phyloP scores from a whole-genome alignment of 2,888 invertebrate genomes.

The Erpobdella octoculata region DNA sequence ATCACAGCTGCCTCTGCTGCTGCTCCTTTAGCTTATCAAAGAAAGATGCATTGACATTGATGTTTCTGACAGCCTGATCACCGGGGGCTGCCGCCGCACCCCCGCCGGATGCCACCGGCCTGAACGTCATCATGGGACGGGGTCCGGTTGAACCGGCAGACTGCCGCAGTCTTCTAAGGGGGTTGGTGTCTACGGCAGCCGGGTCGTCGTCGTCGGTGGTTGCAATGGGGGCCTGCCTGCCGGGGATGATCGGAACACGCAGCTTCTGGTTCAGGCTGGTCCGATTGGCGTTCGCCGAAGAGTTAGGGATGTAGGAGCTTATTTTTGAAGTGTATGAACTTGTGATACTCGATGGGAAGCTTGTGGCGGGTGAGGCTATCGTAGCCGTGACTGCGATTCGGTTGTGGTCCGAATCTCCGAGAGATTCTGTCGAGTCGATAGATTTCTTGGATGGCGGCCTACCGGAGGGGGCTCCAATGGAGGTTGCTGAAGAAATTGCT shows the following conservation, averaged over 20 bases:
- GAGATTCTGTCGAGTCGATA: too few species aligned
- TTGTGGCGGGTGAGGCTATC: neutral
- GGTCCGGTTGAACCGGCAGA: slow-evolving; percentile 41
- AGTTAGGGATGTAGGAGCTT: neutral
- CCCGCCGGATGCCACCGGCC: too few species aligned
- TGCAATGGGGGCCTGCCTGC: slow-evolving; percentile 26
- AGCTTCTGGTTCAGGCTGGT: slow-evolving; percentile 9
- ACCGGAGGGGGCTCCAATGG: too few species aligned
- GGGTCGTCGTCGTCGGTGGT: neutral
- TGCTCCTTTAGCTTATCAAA: slow-evolving; percentile 36
- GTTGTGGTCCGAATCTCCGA: too few species aligned
- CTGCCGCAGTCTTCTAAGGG: slow-evolving; percentile 60
- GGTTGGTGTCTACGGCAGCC: slow-evolving; percentile 56
- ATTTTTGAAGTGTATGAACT: too few species aligned
- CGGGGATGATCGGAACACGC: slow-evolving; percentile 28
- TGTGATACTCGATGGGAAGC: neutral
- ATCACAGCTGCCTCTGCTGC: slow-evolving; percentile 22
- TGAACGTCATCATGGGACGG: slow-evolving; percentile 25
- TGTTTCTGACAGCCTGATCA: neutral
- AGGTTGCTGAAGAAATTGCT: too few species aligned
- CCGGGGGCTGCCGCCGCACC: too few species aligned
- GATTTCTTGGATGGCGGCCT: too few species aligned
- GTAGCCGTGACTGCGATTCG: too few species aligned
- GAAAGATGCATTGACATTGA: slow-evolving; percentile 33
- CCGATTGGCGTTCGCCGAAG: neutral